Evolutionary conservation across 2,888 invertebrate species (phyloP), one percentile per base, ranked within the genome.

Genomic region (Melanotus villosus): DNA sequence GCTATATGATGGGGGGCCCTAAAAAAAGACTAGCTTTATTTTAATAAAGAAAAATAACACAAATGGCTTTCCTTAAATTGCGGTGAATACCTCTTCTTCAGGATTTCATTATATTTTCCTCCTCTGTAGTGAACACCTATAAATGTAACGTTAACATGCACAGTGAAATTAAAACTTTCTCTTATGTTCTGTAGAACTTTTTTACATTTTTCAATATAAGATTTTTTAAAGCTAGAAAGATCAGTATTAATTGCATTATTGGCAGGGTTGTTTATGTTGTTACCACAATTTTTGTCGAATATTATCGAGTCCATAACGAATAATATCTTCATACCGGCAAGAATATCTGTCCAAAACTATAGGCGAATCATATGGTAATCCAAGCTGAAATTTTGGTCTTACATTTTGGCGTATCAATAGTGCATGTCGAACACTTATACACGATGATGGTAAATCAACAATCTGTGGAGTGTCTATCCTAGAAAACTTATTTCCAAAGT

Each of bases 61-160:
- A 10, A 47, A n/a, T 9, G 6, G 47, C 60, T 52, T 52, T 3
- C 52, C 9, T 32, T 32, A 30, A 59, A 59, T 12, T 59, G n/a
- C 14, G 26, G 0, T 1, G 0, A 0, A 16, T 59, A 59, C 1
- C 0, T 10, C 1, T 12, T 32, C 5, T 10, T 32, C 34, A 59
- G 32, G 6, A n/a, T 4, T 1, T 1, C 2, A 18, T 32, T 45
- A 3, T 59, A 59, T 1, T 62, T 34, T 1, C 38, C 62, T 16
- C 52, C 52, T 38, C 52, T 23, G n/a, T 50, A 62, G 23, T 62
- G 62, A 6, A 62, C 34, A 14, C 62, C 62, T 1, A 62, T 14
- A 9, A 62, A 62, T 7, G 62, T 62, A 19, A 62, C 52, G 14
- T 14, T 21, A 18, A 38, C 26, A 5, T 3, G 19, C 3, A 4